Conservation (phyloP, 2,888 invertebrate species). For the Halictus ligatus region DNA sequence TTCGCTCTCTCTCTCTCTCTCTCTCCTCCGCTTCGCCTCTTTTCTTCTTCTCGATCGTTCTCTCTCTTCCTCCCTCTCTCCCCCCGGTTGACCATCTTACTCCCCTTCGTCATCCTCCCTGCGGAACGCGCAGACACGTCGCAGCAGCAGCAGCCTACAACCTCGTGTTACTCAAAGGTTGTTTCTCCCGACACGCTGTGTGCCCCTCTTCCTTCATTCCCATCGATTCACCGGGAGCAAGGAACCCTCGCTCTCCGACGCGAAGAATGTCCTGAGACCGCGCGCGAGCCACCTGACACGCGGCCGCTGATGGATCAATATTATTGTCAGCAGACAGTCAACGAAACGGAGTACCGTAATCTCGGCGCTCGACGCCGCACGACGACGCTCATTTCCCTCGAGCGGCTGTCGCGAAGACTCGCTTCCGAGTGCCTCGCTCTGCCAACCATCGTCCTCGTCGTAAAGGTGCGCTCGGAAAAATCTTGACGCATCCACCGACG, state of each 20-base stretch:
- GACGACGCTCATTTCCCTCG: background rate
- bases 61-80: background rate
- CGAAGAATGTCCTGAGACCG: slow-evolving; percentile 48
- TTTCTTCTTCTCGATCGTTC: background rate
- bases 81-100: slow-evolving; percentile 13
- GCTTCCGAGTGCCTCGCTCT: background rate
- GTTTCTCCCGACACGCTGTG: slow-evolving; percentile 58
- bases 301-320: background rate
- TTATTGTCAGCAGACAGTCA: background rate
- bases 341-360: slow-evolving; percentile 6
- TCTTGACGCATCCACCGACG: background rate
- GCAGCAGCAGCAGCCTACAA: slow-evolving; percentile 64
- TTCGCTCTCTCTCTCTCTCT: slow-evolving; percentile 43
- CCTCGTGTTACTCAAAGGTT: slow-evolving; percentile 69
- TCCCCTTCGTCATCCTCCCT: slow-evolving; percentile 46
- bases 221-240: slow-evolving; percentile 56
- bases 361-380: background rate
- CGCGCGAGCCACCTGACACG: slow-evolving; percentile 42
- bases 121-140: slow-evolving; percentile 62
- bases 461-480: no score
- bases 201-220: slow-evolving; percentile 65
- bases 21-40: slow-evolving; percentile 8
- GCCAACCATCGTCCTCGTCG: background rate
- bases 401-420: background rate
- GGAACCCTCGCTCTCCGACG: slow-evolving; percentile 31